These are phyloP conservation scores for Nasua narica DNA, from an alignment of 2,797 vertebrate species.

Conservation along the genomic window DNA sequence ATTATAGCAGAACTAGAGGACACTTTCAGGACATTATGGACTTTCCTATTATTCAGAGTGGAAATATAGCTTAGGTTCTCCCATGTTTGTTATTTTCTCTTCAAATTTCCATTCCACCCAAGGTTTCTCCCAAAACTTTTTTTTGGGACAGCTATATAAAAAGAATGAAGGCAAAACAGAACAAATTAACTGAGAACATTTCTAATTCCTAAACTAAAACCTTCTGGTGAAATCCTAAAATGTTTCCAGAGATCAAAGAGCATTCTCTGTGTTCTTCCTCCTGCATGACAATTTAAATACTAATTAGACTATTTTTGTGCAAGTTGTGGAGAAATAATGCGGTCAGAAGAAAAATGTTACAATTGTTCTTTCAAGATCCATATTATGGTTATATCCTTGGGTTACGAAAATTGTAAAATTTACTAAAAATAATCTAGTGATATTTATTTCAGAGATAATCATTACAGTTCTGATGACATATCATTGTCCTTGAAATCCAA, in stretches of 20 bases:
- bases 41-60: neutral
- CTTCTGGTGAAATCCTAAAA: neutral
- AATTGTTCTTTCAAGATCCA: conserved; percentile 6
- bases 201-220: neutral
- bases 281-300: neutral
- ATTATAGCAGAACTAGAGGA: neutral
- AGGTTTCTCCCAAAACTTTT: neutral
- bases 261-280: neutral
- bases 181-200: neutral
- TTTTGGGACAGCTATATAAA: neutral
- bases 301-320: neutral
- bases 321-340: neutral
- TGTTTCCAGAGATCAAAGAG: conserved; percentile 11
- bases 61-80: no score
- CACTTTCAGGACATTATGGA: neutral
- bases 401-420: conserved; percentile 27
- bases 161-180: neutral
- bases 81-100: neutral
- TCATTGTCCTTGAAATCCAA: conserved; percentile 14
- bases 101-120: neutral
- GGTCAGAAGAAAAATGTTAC: neutral
- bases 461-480: conserved; percentile 6
- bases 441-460: conserved; percentile 29
- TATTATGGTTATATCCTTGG: neutral
- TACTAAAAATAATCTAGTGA: neutral